Conservation (phyloP, 2,888 invertebrate species). For the Mythimna ferrago region DNA sequence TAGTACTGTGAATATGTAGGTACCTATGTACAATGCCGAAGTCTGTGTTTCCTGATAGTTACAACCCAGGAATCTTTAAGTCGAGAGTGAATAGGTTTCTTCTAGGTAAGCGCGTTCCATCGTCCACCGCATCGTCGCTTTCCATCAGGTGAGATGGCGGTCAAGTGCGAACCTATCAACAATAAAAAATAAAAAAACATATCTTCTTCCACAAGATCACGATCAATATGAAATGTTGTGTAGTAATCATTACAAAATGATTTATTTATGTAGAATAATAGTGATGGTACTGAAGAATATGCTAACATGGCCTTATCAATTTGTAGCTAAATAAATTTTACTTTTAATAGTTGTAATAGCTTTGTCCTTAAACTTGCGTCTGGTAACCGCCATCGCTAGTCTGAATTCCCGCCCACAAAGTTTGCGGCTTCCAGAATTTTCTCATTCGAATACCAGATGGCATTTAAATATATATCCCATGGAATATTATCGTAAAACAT, state of each 20-base stretch:
- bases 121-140: no score
- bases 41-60: no score
- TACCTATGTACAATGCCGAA: no score
- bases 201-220: no score
- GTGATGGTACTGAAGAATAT: neutral
- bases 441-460: constrained; percentile 82
- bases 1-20: no score
- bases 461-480: constrained; percentile 69
- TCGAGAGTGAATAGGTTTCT: no score
- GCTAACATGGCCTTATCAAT: neutral
- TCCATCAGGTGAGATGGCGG: no score
- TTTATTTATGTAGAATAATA: neutral
- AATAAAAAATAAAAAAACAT: no score
- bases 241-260: neutral
- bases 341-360: constrained; percentile 36
- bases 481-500: constrained; percentile 71
- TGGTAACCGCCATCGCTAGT: constrained; percentile 42
- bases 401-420: constrained; percentile 69
- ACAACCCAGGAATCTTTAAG: no score
- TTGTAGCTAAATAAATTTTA: neutral
- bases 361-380: constrained; percentile 63
- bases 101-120: no score
- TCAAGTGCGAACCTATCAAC: no score
- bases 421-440: constrained; percentile 78
- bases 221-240: no score